Evolutionary conservation across 2,888 invertebrate genomes (phyloP), one percentile per base, ranked within the genome.

Genomic region (Mythimna ferrago): DNA sequence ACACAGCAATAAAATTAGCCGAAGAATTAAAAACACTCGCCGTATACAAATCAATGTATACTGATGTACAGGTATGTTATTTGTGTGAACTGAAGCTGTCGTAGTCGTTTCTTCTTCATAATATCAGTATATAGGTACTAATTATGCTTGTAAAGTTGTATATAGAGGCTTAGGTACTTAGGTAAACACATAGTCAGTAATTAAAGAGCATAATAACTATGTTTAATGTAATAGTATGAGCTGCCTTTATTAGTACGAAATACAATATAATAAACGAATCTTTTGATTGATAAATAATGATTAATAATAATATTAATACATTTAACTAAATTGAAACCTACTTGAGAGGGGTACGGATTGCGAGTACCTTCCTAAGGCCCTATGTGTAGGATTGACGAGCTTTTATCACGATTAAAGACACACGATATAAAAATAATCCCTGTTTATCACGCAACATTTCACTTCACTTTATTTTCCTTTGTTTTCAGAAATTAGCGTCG

Each of bases 1-100:
- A 98, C 82, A 98, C 98, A 67, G 98, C 98, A 26, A 93, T 97
- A 78, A 98, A 98, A 94, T 96, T 99, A 87, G 97, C 98, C n/a
- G 97, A 97, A 78, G 98, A 98, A 92, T 97, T 98, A 77, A 97
- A 98, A 93, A 97, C 97, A 83, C 97, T 98, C 90, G 97, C 98
- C 57, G 97, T 98, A 84, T 98, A 98, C 89, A 97, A 97, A 92
- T 97, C 97, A 75, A 97, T 98, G 87, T 98, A 97, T 89, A 97
- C 97, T 91, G 98, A 98, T 92, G 97, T 98, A 82, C 98, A 98
- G 97, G 98, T 98, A 94, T 90, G 67, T 66, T 66, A 72, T 64
- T 71, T 63, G 0, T 41, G 19, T 41, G 9, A 58, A 38, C 41
- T 44, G 48, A 48, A 48, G 16, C 48, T 48, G 48, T 16, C 48